Evolutionary conservation across 2,888 invertebrate genomes (phyloP).

Genomic region (Mechanitis messenoides): DNA sequence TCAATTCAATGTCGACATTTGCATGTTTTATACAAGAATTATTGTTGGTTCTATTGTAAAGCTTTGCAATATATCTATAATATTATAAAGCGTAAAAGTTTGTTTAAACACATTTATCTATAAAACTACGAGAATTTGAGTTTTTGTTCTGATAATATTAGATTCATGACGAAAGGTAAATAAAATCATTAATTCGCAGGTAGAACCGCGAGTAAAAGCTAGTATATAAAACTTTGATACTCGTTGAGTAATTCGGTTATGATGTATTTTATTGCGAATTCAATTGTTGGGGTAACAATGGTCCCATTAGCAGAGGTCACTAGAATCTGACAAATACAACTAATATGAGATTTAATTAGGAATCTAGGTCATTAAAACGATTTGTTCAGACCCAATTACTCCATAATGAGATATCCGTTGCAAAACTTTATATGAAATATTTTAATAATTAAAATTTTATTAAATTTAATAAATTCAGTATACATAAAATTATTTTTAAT

Average conservation of each 20-base stretch:
- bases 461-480: too few species aligned
- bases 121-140: too few species aligned
- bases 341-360: constrained; percentile 33
- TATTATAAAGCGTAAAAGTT: too few species aligned
- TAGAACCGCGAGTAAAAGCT: constrained; percentile 40
- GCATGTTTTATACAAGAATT: constrained; percentile 39
- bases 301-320: constrained; percentile 53
- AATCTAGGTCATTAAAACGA: constrained; percentile 10
- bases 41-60: too few species aligned
- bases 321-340: constrained; percentile 27
- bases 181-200: too few species aligned
- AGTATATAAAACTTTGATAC: constrained; percentile 61
- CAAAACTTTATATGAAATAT: too few species aligned
- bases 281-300: constrained; percentile 52
- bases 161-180: too few species aligned
- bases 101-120: too few species aligned
- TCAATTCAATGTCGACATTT: constrained; percentile 48
- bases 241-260: constrained; percentile 62
- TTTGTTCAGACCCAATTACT: background rate
- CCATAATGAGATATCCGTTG: background rate
- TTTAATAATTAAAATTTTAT: too few species aligned
- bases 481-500: too few species aligned
- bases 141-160: too few species aligned
- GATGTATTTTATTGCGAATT: constrained; percentile 49
- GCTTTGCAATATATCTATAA: too few species aligned